Evolutionary conservation across 2,888 invertebrate genomes (phyloP), one percentile per base, ranked within the genome.

Genomic region (Physocephala rufipes): DNA sequence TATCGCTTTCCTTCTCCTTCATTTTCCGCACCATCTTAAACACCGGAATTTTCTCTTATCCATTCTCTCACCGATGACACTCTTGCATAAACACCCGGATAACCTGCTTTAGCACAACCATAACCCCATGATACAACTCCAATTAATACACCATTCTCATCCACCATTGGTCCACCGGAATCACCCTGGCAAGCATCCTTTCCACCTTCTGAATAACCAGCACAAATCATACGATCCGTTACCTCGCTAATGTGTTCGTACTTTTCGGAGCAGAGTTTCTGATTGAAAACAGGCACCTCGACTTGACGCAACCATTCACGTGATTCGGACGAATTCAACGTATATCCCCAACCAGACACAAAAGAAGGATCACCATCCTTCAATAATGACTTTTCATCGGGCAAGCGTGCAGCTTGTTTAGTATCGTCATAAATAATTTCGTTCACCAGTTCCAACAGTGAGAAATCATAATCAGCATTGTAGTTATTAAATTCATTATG

Each of bases 221-320:
- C 91, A 78, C 91, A 91, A 0, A 90, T 81, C 89, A 91, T 90
- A 0, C 86, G 87, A 0, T 87, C 81, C 0, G 90, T 89, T 43
- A 88, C 88, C 2, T 77, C 86, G 19, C 85, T 85, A 47, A 78
- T 84, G 0, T 86, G 83, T 7, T 83, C 79, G 76, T 91, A 91
- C 1, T 87, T 88, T 0, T 81, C 78, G 1, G 79, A 81, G 77
- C 91, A 91, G 0, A 83, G 75, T 0, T 83, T 78, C 4, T 87
- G 86, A 76, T 86, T 88, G 7, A 90, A 87, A 78, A 89, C 87
- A 0, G 88, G 88, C 0, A 91, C 87, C 49, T 87, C 76, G 0
- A 88, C 90, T 67, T 85, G 87, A 76, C 90, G 90, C 36, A 89
- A 76, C 77, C 80, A 77, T 5, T 79, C 79, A 0, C 82, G 77